A percentile compares a stretch with the other conserved stretches of the same genome.
Evolutionary conservation across 2,797 vertebrate genomes (phyloP).

Genomic region (Cynodonichthys magdalenae): DNA sequence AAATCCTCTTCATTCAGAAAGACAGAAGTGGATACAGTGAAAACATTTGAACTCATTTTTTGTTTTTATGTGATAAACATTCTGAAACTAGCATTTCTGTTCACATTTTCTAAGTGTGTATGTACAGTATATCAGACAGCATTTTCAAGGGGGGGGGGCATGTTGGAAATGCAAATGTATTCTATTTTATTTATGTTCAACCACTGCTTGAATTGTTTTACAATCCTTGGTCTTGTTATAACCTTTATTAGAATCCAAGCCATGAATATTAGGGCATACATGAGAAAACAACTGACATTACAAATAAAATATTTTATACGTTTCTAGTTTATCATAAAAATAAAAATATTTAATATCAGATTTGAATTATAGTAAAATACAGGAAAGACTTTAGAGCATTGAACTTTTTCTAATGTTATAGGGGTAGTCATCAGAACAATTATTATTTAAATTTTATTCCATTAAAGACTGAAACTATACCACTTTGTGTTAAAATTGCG

Average conservation of each 20-base stretch:
- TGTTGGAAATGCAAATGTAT: constrained; percentile 35
- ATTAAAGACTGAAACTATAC: constrained; percentile 14
- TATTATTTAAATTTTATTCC: not conserved
- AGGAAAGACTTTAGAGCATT: not conserved
- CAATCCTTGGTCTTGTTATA: no score
- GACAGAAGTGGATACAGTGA: constrained; percentile 37
- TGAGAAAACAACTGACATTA: not conserved
- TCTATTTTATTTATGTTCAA: constrained; percentile 58
- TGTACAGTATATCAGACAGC: constrained; percentile 7
- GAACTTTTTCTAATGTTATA: not conserved
- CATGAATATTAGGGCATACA: not conserved
- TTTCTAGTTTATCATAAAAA: no score
- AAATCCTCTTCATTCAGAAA: constrained; percentile 47
- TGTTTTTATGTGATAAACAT: not conserved
- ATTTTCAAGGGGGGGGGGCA: constrained; percentile 42
- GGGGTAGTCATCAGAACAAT: not conserved
- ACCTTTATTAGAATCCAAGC: no score
- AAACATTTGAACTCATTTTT: constrained; percentile 8
- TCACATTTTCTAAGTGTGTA: no score
- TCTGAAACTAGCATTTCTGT: constrained; percentile 6
- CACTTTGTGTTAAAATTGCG: constrained; percentile 19
- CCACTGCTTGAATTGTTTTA: constrained; percentile 64
- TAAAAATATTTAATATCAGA: no score
- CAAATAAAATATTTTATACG: no score
- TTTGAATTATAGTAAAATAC: no score